Base-by-base conservation (phyloP, 2,797 vertebrate genomes). In the Mergus octosetaceus region DNA sequence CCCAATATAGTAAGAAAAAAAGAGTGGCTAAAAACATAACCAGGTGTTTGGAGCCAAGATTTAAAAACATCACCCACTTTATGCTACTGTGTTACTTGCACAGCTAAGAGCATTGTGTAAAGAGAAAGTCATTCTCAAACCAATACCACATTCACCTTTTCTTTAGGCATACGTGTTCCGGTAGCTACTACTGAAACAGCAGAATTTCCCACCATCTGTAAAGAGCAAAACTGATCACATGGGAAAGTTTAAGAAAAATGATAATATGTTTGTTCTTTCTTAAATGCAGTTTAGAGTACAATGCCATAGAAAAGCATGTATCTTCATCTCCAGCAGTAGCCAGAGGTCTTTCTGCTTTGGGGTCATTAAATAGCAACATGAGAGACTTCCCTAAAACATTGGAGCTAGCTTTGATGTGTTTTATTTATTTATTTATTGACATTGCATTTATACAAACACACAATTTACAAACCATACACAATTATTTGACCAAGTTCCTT, bases 291-390 rank as follows among this genome's bases (percentile, higher is more conserved):
- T 91, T 54, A 73, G 68, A 38, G 32, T 62, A 36, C 25, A 49
- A 43, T 11, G 3, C 6, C 8, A 3, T 5, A 1, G 9, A 84
- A 45, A 11, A 64, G 30, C 0, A 0, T 8, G 4, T 7, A 4
- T 28, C 5, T 62, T 80, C 4, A 58, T 13, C 32, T 80, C 60
- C 11, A 8, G 27, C 22, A 76, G 32, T 16, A 32, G 11, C 18
- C 9, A 32, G 19, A 13, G 28, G 21, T 45, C 38, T 32, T 71
- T 16, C 25, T 47, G 12, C 27, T 62, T 57, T 1, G 6, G 16
- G 22, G 19, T 36, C 12, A 18, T 24, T 45, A 41, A 22, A n/a
- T 22, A 60, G 32, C 22, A 62, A 38, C 18, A 4, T 11, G 13
- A 64, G n/a, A 14, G 24, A 32, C 22, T 36, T 4, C 61, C 4